Evolutionary conservation across 92 coral and sea anemone genomes (phyloP).

Genomic region (Epizoanthus scotinus): DNA sequence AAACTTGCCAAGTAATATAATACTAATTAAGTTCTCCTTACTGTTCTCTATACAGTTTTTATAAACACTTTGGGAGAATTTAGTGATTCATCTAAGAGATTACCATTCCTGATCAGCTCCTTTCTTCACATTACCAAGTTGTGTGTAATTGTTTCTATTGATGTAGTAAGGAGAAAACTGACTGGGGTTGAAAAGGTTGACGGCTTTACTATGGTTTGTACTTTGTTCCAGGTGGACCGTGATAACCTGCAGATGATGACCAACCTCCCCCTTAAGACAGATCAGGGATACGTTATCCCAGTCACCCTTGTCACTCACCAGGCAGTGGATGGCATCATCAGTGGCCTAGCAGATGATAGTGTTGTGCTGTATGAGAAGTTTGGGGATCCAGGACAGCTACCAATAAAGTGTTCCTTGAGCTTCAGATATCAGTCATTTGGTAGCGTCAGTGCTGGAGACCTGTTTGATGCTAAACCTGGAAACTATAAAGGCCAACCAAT

Average conservation of each 20-base stretch:
- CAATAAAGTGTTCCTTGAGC: conserved; percentile 61
- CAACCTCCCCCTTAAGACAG: conserved; percentile 57
- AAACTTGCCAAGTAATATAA: no score
- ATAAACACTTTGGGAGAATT: no score
- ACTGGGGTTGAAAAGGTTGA: conserved; percentile 21
- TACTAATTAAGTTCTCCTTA: no score
- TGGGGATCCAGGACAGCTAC: conserved; percentile 51
- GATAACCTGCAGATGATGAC: conserved; percentile 55
- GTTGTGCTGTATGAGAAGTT: conserved; percentile 65
- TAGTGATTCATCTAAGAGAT: no score
- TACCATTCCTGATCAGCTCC: no score
- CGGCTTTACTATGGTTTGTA: background rate
- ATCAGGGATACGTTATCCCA: conserved; percentile 68
- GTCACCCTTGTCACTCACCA: conserved; percentile 65
- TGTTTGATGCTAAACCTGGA: conserved; percentile 85
- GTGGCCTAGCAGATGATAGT: conserved; percentile 55
- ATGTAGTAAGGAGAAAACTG: no score
- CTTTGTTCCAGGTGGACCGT: background rate
- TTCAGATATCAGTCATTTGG: conserved; percentile 56
- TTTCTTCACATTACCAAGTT: no score
- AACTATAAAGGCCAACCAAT: conserved; percentile 64
- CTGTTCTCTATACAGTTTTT: no score
- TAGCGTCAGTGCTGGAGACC: conserved; percentile 53
- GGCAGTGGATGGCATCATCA: conserved; percentile 46
- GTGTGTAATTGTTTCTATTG: no score